Conservation (phyloP, 2,888 invertebrate species). For the Netelia virgata region DNA sequence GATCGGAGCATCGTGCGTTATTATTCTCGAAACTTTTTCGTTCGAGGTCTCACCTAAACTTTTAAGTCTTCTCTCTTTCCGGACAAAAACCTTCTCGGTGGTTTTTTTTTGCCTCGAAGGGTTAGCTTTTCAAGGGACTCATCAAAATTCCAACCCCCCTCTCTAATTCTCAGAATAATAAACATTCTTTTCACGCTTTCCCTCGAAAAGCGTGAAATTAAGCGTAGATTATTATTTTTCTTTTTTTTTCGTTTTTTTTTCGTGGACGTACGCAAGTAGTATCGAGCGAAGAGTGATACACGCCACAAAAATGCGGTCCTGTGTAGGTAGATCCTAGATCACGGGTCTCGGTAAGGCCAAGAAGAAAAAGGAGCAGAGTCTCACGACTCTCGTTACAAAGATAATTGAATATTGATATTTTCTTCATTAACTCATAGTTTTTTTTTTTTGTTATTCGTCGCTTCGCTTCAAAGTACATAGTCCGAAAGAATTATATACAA, state of each 20-base stretch:
- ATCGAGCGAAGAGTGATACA: slow-evolving; percentile 34
- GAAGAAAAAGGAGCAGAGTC: slow-evolving; percentile 3
- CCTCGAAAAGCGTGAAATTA: not conserved
- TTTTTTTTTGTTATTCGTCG: too few species aligned
- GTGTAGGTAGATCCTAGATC: slow-evolving; percentile 54
- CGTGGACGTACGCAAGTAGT: not conserved
- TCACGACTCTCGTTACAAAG: not conserved
- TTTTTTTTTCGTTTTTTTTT: not conserved
- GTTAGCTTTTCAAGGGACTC: not conserved
- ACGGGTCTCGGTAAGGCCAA: slow-evolving; percentile 27
- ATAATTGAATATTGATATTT: too few species aligned
- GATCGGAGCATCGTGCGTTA: not conserved
- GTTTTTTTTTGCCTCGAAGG: not conserved
- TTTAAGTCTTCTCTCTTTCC: not conserved
- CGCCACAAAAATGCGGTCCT: slow-evolving; percentile 57
- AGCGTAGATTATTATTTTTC: not conserved
- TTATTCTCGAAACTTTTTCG: too few species aligned
- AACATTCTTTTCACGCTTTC: not conserved
- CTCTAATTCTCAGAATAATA: not conserved
- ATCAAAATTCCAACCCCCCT: not conserved
- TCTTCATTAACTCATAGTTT: too few species aligned
- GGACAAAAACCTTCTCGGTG: not conserved
- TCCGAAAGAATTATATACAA: too few species aligned
- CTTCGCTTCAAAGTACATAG: too few species aligned
- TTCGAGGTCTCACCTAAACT: not conserved